Evolutionary conservation across 2,113 vertebrate species (phyloP).

Genomic region (Rissa tridactyla): DNA sequence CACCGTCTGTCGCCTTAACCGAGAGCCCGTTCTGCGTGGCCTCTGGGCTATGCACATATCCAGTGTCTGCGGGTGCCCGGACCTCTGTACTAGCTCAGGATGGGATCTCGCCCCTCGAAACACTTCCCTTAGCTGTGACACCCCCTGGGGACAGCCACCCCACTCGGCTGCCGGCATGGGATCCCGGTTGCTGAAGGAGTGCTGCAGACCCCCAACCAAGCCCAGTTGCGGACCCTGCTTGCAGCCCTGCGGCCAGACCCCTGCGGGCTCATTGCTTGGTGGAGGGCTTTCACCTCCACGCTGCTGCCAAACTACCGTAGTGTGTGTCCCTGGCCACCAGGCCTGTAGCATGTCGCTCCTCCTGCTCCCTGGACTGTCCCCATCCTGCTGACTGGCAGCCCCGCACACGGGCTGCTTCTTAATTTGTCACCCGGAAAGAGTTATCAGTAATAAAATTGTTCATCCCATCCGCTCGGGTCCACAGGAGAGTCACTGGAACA

Average conservation of each 20-base stretch:
- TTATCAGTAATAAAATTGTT: conserved; percentile 32
- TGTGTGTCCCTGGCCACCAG: background rate
- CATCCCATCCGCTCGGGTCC: background rate
- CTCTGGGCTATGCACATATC: background rate
- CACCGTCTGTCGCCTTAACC: conserved; percentile 51
- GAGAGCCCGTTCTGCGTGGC: conserved; percentile 25
- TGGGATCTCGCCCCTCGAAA: background rate
- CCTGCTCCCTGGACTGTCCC: background rate
- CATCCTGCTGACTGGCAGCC: background rate
- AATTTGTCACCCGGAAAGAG: background rate
- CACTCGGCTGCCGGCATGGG: background rate
- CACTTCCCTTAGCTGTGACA: background rate
- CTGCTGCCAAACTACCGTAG: background rate
- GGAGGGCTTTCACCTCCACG: background rate
- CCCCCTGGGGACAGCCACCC: background rate
- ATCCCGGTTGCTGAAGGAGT: background rate
- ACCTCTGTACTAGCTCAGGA: conserved; percentile 22
- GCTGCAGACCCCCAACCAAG: rapidly evolving
- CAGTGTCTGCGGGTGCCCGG: background rate
- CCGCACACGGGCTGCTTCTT: background rate
- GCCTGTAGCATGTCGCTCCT: conserved; percentile 17
- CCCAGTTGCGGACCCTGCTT: background rate
- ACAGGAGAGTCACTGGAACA: background rate
- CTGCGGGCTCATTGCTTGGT: background rate
- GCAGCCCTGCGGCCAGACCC: background rate